Percentiles rank a stretch among this genome's conserved stretches.
Conservation (phyloP, 2,113 vertebrate genomes). For the Psettodes erumei region DNA sequence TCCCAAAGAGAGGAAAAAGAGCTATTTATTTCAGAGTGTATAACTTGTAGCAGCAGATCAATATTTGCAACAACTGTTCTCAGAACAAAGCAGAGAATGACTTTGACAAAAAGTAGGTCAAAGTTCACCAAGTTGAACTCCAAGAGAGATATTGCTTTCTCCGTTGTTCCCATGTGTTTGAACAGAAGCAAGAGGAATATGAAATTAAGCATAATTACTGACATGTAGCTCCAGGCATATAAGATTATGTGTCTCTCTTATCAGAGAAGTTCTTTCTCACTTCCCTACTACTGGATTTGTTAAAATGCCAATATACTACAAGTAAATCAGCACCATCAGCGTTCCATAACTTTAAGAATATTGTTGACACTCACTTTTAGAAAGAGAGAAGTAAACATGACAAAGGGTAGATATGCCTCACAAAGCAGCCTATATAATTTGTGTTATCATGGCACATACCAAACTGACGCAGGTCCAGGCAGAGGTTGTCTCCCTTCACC, state of each 20-base stretch:
- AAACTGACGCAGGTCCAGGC: conserved; percentile 96
- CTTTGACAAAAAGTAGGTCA: background rate
- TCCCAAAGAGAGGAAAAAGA: background rate
- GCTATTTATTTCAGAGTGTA: background rate
- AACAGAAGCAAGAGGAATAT: background rate
- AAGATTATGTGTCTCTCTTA: no score
- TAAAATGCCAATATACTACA: background rate
- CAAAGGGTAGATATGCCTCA: background rate
- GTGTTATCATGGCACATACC: conserved; percentile 75
- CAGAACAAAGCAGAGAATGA: background rate
- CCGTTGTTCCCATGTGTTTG: no score
- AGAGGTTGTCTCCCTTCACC: conserved; percentile 90
- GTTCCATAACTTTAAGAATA: background rate
- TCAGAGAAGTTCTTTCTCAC: background rate
- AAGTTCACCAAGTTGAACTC: background rate
- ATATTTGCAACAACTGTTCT: background rate
- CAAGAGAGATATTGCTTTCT: background rate
- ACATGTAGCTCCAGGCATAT: no score
- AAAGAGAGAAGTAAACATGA: background rate
- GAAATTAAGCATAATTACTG: no score
- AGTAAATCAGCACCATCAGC: background rate
- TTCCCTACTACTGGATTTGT: background rate
- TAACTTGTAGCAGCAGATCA: background rate
- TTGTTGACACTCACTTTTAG: background rate
- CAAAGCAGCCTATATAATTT: background rate